Base-by-base conservation (phyloP, 2,113 vertebrate species). In the Sinocyclocheilus anshuiensis region DNA sequence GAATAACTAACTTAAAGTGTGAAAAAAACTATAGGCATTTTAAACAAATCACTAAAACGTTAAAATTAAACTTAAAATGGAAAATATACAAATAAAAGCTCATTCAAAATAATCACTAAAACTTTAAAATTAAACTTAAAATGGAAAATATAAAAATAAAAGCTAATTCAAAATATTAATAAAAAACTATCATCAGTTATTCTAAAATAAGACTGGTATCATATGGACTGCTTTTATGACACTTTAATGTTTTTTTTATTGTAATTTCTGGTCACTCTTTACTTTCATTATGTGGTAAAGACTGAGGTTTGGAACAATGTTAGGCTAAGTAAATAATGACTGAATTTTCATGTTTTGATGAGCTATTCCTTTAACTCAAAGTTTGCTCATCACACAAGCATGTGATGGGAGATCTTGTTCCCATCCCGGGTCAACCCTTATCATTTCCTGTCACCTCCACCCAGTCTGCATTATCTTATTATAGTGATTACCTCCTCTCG, bases 401-500 rank as follows among this genome's bases (percentile, higher is more conserved):
- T 82, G 53, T 33, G 67, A 81, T 15, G n/a, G 33, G 9, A 61
- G 85, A 72, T 15, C 53, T 53, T 39, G 20, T 69, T 82, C 61
- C 39, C 9, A 59, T 57, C 16, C 8, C 1, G 29, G 10, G 2
- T 57, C 6, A 15, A 29, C 36, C 33, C 74, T 50, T 63, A 77
- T 69, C n/a, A 69, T 61, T 63, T 82, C 48, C 24, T 88, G 61
- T 83, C 67, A 77, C 76, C 79, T 82, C 63, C 80, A 29, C 63
- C 53, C 75, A 18, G 9, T 75, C n/a, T 80, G 75, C 53, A 74
- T 84, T 65, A 67, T 65, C 20, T 74, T 80, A 86, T 86, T 86
- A 80, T 81, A 86, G 76, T 84, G 71, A 86, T 86, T 81, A 84
- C 80, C 76, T 88, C 50, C 61, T 55, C 76, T 74, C 36, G 6